phyloP scores from a whole-genome alignment of 2,113 vertebrate genomes.

The Budorcas taxicolor region DNA sequence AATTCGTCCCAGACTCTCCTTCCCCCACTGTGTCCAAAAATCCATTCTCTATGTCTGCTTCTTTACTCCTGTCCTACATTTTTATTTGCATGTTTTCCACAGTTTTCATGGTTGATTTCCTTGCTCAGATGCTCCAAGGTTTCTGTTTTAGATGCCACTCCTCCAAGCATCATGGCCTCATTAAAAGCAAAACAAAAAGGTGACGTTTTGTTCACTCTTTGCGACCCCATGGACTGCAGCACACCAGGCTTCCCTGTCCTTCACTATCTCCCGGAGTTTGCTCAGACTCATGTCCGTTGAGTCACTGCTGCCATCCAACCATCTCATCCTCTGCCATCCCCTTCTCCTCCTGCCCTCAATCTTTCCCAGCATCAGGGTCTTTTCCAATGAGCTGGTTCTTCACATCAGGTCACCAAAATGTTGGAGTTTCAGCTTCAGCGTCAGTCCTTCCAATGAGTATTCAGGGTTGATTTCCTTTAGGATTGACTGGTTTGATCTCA shows the following conservation, averaged over 20 bases:
- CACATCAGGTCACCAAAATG: background rate
- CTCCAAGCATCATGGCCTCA: background rate
- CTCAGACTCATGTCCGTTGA: background rate
- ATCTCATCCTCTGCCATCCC: background rate
- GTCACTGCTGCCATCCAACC: background rate
- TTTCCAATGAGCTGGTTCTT: background rate
- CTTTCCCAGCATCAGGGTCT: background rate
- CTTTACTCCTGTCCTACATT: background rate
- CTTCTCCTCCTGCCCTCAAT: background rate
- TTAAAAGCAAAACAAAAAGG: background rate
- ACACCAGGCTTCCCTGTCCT: background rate
- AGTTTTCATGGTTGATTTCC: rapidly evolving
- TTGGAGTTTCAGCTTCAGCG: background rate
- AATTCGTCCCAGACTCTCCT: background rate
- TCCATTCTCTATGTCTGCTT: background rate
- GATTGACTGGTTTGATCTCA: background rate
- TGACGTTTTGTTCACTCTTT: background rate
- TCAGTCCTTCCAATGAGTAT: background rate
- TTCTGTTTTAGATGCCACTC: background rate
- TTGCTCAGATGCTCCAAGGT: background rate
- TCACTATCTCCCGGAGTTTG: background rate
- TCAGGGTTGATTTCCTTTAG: background rate
- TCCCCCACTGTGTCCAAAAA: background rate
- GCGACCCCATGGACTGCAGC: rapidly evolving
- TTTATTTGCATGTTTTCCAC: background rate